A percentile compares a stretch with the other conserved stretches of the same genome.
phyloP scores from a whole-genome alignment of 2,888 invertebrate species.

The Poecilobothrus nobilitatus region DNA sequence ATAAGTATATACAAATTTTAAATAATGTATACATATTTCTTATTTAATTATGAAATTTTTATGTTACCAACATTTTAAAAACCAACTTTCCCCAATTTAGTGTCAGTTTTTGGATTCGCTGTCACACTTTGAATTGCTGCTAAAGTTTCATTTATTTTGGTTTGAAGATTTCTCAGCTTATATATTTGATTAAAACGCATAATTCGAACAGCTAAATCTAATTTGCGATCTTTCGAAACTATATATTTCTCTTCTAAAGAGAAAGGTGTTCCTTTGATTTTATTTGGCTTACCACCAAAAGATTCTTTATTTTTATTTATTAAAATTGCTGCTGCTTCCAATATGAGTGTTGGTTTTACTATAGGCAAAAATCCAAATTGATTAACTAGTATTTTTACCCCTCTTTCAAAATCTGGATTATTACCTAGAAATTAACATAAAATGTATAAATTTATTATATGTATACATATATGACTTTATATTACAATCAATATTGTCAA shows the following conservation, averaged over 20 bases:
- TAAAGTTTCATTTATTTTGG: slow-evolving; percentile 86
- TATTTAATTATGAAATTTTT: neutral
- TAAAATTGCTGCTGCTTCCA: slow-evolving; percentile 60
- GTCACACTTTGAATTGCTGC: slow-evolving; percentile 87
- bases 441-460: slow-evolving; percentile 26
- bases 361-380: slow-evolving; percentile 73
- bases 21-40: neutral
- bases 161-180: slow-evolving; percentile 59
- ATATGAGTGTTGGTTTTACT: slow-evolving; percentile 65
- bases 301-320: slow-evolving; percentile 52
- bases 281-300: slow-evolving; percentile 41
- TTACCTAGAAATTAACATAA: slow-evolving; percentile 62
- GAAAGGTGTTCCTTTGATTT: slow-evolving; percentile 52
- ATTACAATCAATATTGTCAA: slow-evolving; percentile 79
- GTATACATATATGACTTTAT: slow-evolving; percentile 22
- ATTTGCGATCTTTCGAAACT: slow-evolving; percentile 56
- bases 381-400: slow-evolving; percentile 69
- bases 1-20: too few relatives aligned
- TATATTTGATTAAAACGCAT: slow-evolving; percentile 63
- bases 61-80: slow-evolving; percentile 43
- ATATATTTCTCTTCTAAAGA: slow-evolving; percentile 60
- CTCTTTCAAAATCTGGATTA: slow-evolving; percentile 71
- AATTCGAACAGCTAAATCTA: slow-evolving; percentile 67
- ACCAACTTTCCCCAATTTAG: slow-evolving; percentile 88
- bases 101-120: slow-evolving; percentile 94